phyloP scores from a whole-genome alignment of 2,888 invertebrate genomes.

The Chalcis sispes region DNA sequence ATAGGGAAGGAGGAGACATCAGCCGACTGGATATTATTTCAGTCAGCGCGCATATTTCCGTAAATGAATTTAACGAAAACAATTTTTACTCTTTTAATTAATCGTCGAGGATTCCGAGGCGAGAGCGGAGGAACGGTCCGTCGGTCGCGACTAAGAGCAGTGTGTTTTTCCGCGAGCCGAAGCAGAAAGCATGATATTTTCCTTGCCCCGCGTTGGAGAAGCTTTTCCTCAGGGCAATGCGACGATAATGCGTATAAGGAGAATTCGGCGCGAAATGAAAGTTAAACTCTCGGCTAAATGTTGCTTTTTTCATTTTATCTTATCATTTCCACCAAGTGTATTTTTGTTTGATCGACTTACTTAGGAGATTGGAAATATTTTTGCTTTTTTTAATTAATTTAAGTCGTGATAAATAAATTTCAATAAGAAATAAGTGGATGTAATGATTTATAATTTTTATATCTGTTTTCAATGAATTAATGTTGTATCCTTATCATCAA shows the following conservation, averaged over 20 bases:
- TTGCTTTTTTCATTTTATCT: no score
- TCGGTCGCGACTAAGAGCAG: constrained; percentile 46
- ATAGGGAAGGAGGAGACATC: constrained; percentile 66
- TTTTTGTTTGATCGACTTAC: no score
- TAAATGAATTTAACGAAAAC: constrained; percentile 76
- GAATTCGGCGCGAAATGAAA: constrained; percentile 51
- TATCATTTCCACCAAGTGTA: no score
- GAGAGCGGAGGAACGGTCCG: no score
- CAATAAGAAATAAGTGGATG: no score
- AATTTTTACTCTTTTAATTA: constrained; percentile 76
- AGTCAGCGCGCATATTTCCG: constrained; percentile 74
- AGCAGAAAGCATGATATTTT: constrained; percentile 43
- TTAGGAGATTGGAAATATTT: no score
- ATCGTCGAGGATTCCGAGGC: constrained; percentile 71
- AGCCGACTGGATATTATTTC: constrained; percentile 75
- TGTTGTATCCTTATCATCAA: no score
- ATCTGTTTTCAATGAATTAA: no score
- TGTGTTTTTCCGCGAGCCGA: constrained; percentile 16
- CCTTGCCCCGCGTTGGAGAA: constrained; percentile 11
- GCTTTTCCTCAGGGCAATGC: constrained; percentile 1
- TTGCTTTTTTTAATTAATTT: not conserved
- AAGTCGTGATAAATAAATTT: no score
- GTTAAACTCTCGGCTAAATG: constrained; percentile 43
- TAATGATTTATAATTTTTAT: no score
- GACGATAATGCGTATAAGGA: constrained; percentile 38